Evolutionary conservation across 2,113 vertebrate species (phyloP).

Genomic region (Platycercus adscitus): DNA sequence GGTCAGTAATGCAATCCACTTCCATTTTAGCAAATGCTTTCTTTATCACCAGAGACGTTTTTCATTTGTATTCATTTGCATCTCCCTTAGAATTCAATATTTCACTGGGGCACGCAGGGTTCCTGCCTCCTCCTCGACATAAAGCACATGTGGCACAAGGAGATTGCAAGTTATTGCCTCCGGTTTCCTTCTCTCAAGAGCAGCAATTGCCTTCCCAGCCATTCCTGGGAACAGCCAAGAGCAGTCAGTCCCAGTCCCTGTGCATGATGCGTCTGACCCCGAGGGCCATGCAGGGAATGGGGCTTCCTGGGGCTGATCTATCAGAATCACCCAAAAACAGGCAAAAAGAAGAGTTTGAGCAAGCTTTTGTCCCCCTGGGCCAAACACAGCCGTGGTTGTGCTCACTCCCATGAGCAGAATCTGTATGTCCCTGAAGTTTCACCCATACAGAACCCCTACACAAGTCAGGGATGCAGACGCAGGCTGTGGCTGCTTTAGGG

Average conservation of each 20-base stretch:
- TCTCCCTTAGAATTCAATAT: slow-evolving; percentile 62
- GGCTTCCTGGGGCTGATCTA: not conserved
- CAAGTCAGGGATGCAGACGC: fast-evolving
- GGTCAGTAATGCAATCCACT: slow-evolving; percentile 54
- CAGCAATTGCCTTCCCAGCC: not conserved
- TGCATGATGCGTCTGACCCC: fast-evolving
- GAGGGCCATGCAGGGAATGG: fast-evolving
- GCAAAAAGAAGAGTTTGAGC: not conserved
- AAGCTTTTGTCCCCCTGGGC: not conserved
- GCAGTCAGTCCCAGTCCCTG: not conserved
- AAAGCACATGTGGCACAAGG: slow-evolving; percentile 25
- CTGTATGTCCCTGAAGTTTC: fast-evolving
- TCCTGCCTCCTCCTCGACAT: slow-evolving; percentile 31
- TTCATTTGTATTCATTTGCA: slow-evolving; percentile 65
- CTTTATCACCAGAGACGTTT: slow-evolving; percentile 55
- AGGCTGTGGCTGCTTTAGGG: not conserved
- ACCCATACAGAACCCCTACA: not conserved
- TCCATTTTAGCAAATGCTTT: slow-evolving; percentile 61
- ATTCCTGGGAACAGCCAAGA: not conserved
- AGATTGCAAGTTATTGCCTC: slow-evolving; percentile 26
- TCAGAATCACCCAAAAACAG: not conserved
- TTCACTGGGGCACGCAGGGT: not conserved
- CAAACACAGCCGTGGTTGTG: not conserved
- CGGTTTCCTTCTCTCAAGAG: not conserved
- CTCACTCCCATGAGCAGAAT: not conserved